Conservation (phyloP, 2,113 vertebrate species). For the Atrichornis clamosus region DNA sequence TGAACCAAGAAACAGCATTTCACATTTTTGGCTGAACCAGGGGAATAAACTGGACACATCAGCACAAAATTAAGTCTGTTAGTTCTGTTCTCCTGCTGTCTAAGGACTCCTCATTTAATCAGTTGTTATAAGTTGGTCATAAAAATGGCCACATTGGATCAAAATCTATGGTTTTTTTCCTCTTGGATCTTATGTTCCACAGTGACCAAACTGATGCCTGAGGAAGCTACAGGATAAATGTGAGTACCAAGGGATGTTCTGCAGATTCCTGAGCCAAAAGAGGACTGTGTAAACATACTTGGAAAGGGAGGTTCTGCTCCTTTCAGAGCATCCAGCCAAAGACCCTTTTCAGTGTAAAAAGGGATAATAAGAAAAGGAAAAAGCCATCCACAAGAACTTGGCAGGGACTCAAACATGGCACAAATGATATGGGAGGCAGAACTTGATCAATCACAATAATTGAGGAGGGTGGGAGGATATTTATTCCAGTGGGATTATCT, state of each 20-base stretch:
- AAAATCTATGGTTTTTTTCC: neutral
- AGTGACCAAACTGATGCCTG: neutral
- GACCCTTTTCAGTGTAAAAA: neutral
- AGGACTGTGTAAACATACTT: accelerated
- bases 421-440: neutral
- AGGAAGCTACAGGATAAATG: accelerated
- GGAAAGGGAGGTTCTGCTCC: neutral
- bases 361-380: neutral
- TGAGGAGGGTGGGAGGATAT: neutral
- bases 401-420: neutral
- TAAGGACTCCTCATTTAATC: neutral
- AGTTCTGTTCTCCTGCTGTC: neutral
- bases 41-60: neutral
- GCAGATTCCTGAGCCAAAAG: neutral
- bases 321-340: neutral
- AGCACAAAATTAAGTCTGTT: neutral
- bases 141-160: neutral
- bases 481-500: neutral
- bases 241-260: neutral
- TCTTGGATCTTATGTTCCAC: neutral
- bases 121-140: neutral
- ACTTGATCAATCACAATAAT: accelerated
- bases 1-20: neutral
- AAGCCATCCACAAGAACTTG: neutral
- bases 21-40: neutral